Evolutionary conservation across 2,888 invertebrate species (phyloP).

Genomic region (Agriopis aurantiaria): DNA sequence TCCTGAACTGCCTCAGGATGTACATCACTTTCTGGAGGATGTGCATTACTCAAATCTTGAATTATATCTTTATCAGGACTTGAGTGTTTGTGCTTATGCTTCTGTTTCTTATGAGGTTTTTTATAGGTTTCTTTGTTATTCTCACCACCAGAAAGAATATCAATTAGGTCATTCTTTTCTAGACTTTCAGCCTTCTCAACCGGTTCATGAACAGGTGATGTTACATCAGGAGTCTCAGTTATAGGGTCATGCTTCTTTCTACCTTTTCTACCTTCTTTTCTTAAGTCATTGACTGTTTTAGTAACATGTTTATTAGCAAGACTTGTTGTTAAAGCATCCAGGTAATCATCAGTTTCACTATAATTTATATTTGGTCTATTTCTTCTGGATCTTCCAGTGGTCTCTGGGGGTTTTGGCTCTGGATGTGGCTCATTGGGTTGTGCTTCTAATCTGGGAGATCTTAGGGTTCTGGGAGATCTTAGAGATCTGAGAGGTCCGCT

Average conservation of each 20-base stretch:
- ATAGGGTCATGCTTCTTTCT: constrained; percentile 70
- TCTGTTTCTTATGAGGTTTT: constrained; percentile 71
- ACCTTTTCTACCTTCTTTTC: constrained; percentile 75
- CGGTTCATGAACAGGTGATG: constrained; percentile 40
- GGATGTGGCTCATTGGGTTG: constrained; percentile 67
- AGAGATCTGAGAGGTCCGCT: constrained; percentile 62
- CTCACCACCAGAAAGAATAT: constrained; percentile 69
- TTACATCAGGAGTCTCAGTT: constrained; percentile 52
- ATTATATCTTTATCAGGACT: constrained; percentile 58
- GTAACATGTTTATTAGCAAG: constrained; percentile 67
- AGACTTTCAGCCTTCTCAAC: constrained; percentile 63
- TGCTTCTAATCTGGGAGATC: constrained; percentile 69
- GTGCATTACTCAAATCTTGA: constrained; percentile 47
- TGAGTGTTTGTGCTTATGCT: constrained; percentile 67
- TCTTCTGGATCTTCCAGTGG: constrained; percentile 75
- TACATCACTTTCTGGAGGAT: constrained; percentile 45
- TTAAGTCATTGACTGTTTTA: constrained; percentile 76
- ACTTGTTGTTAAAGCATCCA: constrained; percentile 79
- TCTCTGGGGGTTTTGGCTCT: constrained; percentile 79
- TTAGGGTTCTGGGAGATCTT: constrained; percentile 67
- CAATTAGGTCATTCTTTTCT: constrained; percentile 71
- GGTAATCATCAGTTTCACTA: constrained; percentile 86
- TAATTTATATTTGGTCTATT: constrained; percentile 84
- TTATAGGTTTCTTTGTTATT: constrained; percentile 62
- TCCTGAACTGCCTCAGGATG: constrained; percentile 46